Conservation (phyloP, 1,140 invertebrate genomes). For the Meloidogyne exigua region DNA sequence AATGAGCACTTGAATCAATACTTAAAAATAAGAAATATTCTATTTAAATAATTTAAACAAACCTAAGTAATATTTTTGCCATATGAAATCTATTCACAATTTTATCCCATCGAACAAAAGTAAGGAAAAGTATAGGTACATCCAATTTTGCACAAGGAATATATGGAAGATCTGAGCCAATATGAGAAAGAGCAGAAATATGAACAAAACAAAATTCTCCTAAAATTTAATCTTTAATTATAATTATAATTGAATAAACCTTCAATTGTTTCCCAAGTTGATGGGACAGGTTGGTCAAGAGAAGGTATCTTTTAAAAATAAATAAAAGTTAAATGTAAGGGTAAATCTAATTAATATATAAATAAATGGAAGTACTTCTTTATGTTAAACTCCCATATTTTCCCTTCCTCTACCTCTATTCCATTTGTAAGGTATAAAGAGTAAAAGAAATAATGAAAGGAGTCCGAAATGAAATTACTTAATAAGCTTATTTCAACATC, state of each 20-base stretch:
- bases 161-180: conserved; percentile 52
- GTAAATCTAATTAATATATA: too few species aligned
- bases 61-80: conserved; percentile 46
- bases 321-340: conserved; percentile 13
- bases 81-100: conserved; percentile 49
- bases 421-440: too few species aligned
- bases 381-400: too few species aligned
- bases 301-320: conserved; percentile 36
- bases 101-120: conserved; percentile 49
- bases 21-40: conserved; percentile 1
- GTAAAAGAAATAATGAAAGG: too few species aligned
- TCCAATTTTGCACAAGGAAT: conserved; percentile 47
- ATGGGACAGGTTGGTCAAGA: conserved; percentile 46
- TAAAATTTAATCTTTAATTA: not conserved
- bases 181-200: conserved; percentile 48
- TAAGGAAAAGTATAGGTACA: conserved; percentile 49
- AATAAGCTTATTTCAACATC: too few species aligned
- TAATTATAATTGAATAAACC: conserved; percentile 29
- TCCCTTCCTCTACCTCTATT: not conserved
- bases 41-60: not conserved
- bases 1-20: conserved; percentile 16
- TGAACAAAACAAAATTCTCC: conserved; percentile 41
- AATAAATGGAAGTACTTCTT: too few species aligned
- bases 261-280: conserved; percentile 49
- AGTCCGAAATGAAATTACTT: too few species aligned